phyloP scores from a whole-genome alignment of 2,113 vertebrate species.

The Zosterops lateralis region DNA sequence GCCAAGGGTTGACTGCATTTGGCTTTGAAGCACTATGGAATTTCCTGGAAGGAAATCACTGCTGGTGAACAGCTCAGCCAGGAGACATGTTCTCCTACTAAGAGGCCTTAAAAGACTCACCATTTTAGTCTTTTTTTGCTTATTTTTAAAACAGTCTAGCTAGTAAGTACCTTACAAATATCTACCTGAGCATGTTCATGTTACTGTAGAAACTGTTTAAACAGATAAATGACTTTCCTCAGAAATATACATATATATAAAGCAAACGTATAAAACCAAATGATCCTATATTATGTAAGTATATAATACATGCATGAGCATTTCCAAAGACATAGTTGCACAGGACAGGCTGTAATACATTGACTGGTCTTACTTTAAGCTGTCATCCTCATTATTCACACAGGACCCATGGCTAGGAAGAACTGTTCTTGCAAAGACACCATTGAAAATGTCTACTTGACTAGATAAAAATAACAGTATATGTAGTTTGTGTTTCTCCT shows the following conservation, averaged over 20 bases:
- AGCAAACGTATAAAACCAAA: neutral
- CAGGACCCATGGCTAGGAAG: neutral
- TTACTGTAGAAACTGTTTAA: neutral
- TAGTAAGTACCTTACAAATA: neutral
- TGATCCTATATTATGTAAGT: neutral
- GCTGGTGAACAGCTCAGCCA: neutral
- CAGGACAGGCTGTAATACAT: neutral
- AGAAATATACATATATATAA: neutral
- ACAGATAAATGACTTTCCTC: neutral
- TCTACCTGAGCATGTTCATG: fast-evolving
- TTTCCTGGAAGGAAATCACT: neutral
- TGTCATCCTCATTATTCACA: neutral
- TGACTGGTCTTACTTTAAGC: neutral
- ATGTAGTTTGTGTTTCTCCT: neutral
- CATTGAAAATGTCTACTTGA: neutral
- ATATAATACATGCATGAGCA: neutral
- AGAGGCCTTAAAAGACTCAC: neutral
- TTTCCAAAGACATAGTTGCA: neutral
- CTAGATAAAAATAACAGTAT: neutral
- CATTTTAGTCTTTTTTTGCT: neutral
- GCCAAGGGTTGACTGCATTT: neutral
- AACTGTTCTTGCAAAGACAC: neutral
- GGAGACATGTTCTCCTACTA: neutral
- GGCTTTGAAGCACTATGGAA: neutral
- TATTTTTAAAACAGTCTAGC: neutral